Evolutionary conservation across 2,888 invertebrate genomes (phyloP), one percentile per base, ranked within the genome.

Genomic region (Helleia helle): DNA sequence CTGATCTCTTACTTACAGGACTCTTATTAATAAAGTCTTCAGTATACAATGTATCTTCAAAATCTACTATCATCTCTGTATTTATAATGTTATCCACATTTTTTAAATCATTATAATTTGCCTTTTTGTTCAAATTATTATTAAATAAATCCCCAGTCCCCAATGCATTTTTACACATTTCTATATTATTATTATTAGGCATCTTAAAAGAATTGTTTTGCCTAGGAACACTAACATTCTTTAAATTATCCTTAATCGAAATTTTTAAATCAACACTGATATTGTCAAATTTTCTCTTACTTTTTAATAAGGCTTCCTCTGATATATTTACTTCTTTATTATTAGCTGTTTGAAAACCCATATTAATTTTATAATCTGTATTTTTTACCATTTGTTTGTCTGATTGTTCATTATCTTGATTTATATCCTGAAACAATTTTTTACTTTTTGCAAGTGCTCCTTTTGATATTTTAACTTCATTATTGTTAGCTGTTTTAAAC

Each of bases 31-130:
- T 44, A 44, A 85, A 74, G 53, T 81, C 74, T 56, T 77, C 72
- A 3, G 77, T 73, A 25, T 71, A 56, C 29, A 85, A 49, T 8
- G 62, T 58, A 9, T 71, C 57, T 42, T 76, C 66, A 42, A 85
- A 86, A 44, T 84, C 65, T 31, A 71, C 63, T 7, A 77, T 46
- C 1, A 75, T 49, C 71, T 77, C 70, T 4, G 81, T 79, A 43
- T 81, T 58, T 39, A 79, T 53, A 5, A 68, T 50, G 34, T 52
- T 56, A 26, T 59, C 52, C 42, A 59, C 17, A 22, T 49, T n/a
- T n/a, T n/a, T n/a, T n/a, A n/a, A 46, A 18, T 39, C 27, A 13
- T 45, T 14, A 11, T 42, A 42, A 36, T 44, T 42, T 17, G 17
- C 14, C 22, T 34, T 36, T 36, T 27, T 17, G 9, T 47, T 41